phyloP scores from a whole-genome alignment of 2,888 invertebrate genomes.

The Acrobasis repandana region DNA sequence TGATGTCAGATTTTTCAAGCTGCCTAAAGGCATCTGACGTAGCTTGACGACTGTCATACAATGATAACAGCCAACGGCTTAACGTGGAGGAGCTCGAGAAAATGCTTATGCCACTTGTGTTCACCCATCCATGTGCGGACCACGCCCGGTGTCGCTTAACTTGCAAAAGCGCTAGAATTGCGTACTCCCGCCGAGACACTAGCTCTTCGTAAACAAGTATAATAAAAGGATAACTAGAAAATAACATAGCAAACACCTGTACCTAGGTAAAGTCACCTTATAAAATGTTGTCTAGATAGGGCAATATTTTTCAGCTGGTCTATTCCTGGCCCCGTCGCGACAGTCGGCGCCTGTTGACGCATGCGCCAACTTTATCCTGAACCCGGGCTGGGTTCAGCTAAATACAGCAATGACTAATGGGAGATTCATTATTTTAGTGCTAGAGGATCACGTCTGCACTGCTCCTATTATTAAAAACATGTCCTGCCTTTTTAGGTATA shows the following conservation, averaged over 20 bases:
- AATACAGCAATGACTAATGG: constrained; percentile 64
- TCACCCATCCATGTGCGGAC: too few relatives aligned
- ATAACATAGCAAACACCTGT: neutral
- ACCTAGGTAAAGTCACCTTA: neutral
- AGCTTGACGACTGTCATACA: too few relatives aligned
- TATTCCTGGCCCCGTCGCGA: constrained; percentile 53
- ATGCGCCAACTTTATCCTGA: constrained; percentile 58
- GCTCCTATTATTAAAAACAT: neutral
- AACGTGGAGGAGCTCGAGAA: too few relatives aligned
- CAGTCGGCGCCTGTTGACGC: constrained; percentile 64
- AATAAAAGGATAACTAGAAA: neutral
- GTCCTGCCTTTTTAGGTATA: constrained; percentile 10
- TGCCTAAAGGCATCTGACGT: too few relatives aligned
- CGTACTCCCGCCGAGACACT: too few relatives aligned
- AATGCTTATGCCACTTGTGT: too few relatives aligned
- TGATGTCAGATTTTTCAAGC: too few relatives aligned
- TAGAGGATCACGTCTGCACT: constrained; percentile 16
- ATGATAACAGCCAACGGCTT: too few relatives aligned
- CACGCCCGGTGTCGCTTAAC: too few relatives aligned
- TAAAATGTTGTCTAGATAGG: constrained; percentile 5
- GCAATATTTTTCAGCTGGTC: constrained; percentile 34
- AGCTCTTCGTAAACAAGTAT: too few relatives aligned
- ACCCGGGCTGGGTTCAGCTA: constrained; percentile 53
- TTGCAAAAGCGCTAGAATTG: too few relatives aligned
- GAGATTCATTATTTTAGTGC: constrained; percentile 34